Evolutionary conservation across 2,888 invertebrate genomes (phyloP), one percentile per base, ranked within the genome.

Genomic region (Liopterus haemorrhoidalis): DNA sequence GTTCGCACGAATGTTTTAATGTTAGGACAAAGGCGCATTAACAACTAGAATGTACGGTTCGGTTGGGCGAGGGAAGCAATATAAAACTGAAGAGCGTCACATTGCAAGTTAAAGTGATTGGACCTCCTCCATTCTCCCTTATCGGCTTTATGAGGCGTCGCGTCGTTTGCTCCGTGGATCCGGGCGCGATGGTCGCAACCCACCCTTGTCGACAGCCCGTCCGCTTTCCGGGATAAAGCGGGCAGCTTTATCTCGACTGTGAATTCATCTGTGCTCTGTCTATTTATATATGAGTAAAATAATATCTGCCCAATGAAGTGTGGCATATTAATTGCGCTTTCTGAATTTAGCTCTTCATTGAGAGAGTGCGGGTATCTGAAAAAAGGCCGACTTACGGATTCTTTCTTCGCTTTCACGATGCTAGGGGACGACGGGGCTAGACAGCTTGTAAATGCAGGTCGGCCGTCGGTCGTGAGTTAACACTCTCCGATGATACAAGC

Each of bases 61-160:
- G 31, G 32, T 38, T 20, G 16, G 24, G 22, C 20, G 21, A n/a
- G 28, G 33, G 27, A 32, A 15, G 42, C 38, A 32, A 47, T 47
- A 47, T 47, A 47, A 47, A 47, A 42, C 38, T 42, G 47, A 47
- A 48, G 37, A 48, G 48, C 48, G 43, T 44, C 48, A 41, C 40
- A 48, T 48, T 49, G 45, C 46, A 42, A 46, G 49, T 46, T 56
- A 55, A 59, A 59, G 58, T 59, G 60, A 60, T 60, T 59, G 59
- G 57, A 54, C 56, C 54, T 54, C 51, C 55, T 53, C 46, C 42
- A 46, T 46, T 49, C 46, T 49, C 49, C 57, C 54, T 58, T 59
- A 57, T 57, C 62, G 62, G 59, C 57, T 63, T 64, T 62, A 63
- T 64, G 63, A 62, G 59, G 60, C 63, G 62, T 61, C 60, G 58